phyloP scores from a whole-genome alignment of 1,140 invertebrate species.

The Hyposmocoma kahamanoa region DNA sequence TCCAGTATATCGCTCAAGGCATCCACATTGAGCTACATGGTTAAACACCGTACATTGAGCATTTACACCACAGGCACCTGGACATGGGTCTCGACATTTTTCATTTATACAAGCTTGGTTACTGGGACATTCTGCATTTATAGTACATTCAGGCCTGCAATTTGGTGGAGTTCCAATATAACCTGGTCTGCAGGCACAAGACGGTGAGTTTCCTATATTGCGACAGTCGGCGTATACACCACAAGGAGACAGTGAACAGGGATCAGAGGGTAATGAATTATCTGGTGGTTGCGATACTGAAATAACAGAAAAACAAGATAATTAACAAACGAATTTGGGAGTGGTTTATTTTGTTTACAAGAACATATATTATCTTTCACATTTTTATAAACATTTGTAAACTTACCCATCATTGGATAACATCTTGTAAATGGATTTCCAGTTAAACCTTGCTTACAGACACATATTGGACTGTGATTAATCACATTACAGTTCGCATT shows the following conservation, averaged over 20 bases:
- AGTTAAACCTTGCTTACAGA: slow-evolving; percentile 77
- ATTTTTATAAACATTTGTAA: slow-evolving; percentile 14
- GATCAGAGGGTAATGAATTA: slow-evolving; percentile 71
- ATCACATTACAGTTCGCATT: slow-evolving; percentile 85
- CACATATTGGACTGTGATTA: slow-evolving; percentile 84
- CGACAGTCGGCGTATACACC: slow-evolving; percentile 82
- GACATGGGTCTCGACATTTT: slow-evolving; percentile 82
- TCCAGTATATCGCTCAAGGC: slow-evolving; percentile 69
- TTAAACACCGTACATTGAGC: slow-evolving; percentile 82
- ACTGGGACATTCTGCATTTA: slow-evolving; percentile 83
- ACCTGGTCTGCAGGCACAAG: slow-evolving; percentile 78
- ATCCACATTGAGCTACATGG: slow-evolving; percentile 84
- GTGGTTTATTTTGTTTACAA: neutral
- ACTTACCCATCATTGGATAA: slow-evolving; percentile 75
- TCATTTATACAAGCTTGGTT: slow-evolving; percentile 81
- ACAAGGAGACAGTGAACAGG: slow-evolving; percentile 84
- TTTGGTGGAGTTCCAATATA: slow-evolving; percentile 82
- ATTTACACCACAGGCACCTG: slow-evolving; percentile 79
- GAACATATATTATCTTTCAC: neutral
- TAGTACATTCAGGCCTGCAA: slow-evolving; percentile 83
- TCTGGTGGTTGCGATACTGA: slow-evolving; percentile 67
- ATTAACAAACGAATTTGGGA: too few species aligned
- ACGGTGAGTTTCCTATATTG: slow-evolving; percentile 75
- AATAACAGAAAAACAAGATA: slow-evolving; percentile 47
- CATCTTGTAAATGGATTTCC: slow-evolving; percentile 83